Percentiles rank a stretch among this genome's conserved stretches.
These are phyloP conservation scores for Physocephala rufipes DNA, from an alignment of 2,888 invertebrate genomes.

Conservation along the genomic window DNA sequence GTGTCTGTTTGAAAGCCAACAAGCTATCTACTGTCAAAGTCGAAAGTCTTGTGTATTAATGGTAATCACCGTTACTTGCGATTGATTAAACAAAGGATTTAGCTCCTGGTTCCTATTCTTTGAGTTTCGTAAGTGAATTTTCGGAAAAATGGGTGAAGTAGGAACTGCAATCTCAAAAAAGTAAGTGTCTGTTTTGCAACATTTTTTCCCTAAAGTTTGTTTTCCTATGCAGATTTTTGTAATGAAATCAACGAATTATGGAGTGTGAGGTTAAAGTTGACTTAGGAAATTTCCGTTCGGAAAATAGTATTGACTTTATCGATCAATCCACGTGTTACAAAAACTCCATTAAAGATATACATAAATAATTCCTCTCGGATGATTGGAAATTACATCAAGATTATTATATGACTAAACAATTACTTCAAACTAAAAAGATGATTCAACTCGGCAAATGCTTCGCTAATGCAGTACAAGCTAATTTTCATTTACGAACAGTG, in stretches of 20 bases:
- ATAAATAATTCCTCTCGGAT: not conserved
- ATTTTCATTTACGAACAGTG: not conserved
- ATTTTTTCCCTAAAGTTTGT: not conserved
- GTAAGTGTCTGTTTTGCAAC: conserved; percentile 51
- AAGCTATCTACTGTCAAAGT: too few relatives aligned
- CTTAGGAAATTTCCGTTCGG: conserved; percentile 36
- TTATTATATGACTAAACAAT: conserved; percentile 18
- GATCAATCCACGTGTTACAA: conserved; percentile 12
- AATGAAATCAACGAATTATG: not conserved
- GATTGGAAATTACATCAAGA: not conserved
- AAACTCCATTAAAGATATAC: not conserved
- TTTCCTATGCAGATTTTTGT: not conserved
- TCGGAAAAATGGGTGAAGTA: conserved; percentile 53
- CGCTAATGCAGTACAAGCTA: not conserved
- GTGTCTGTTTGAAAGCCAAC: too few relatives aligned
- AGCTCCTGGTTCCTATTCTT: too few relatives aligned
- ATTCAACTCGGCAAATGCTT: conserved; percentile 1
- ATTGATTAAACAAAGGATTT: too few relatives aligned
- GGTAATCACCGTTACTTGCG: too few relatives aligned
- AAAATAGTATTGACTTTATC: not conserved
- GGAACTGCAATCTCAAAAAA: conserved; percentile 61
- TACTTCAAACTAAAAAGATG: not conserved
- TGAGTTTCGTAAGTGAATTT: too few relatives aligned
- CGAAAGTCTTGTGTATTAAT: too few relatives aligned
- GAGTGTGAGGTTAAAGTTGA: conserved; percentile 46